phyloP scores from a whole-genome alignment of 2,113 vertebrate genomes.

The Protobothrops flavoviridis region DNA sequence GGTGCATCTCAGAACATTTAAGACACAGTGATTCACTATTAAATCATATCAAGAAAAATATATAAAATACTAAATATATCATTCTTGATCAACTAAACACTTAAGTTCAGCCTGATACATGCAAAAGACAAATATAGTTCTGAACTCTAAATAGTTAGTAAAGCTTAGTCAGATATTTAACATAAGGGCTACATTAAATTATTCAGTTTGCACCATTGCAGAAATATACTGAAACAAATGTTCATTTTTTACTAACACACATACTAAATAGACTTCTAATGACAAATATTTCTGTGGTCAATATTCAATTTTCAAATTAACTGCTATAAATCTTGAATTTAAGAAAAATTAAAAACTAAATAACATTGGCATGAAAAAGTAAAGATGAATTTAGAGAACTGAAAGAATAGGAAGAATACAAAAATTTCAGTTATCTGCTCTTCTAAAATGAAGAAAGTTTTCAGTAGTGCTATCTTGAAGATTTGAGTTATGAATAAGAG shows the following conservation, averaged over 20 bases:
- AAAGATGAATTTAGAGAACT: neutral
- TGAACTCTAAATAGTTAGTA: neutral
- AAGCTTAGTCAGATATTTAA: neutral
- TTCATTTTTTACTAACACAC: neutral
- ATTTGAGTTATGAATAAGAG: conserved; percentile 42
- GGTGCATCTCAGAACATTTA: neutral
- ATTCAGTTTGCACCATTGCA: neutral
- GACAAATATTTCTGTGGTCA: neutral
- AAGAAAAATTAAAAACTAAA: neutral
- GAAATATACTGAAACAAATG: neutral
- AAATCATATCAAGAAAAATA: neutral
- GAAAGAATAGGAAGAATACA: neutral
- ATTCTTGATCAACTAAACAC: neutral
- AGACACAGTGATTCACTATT: neutral
- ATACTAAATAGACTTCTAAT: neutral
- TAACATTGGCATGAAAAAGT: neutral
- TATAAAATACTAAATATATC: neutral
- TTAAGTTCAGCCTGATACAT: neutral
- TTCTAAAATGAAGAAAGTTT: conserved; percentile 26
- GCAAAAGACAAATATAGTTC: neutral
- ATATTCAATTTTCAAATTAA: neutral
- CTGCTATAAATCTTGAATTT: neutral
- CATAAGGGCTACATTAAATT: neutral
- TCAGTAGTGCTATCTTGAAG: conserved; percentile 21
- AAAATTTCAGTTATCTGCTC: neutral